Conservation (phyloP, 2,113 vertebrate species). For the Anhinga rufa region DNA sequence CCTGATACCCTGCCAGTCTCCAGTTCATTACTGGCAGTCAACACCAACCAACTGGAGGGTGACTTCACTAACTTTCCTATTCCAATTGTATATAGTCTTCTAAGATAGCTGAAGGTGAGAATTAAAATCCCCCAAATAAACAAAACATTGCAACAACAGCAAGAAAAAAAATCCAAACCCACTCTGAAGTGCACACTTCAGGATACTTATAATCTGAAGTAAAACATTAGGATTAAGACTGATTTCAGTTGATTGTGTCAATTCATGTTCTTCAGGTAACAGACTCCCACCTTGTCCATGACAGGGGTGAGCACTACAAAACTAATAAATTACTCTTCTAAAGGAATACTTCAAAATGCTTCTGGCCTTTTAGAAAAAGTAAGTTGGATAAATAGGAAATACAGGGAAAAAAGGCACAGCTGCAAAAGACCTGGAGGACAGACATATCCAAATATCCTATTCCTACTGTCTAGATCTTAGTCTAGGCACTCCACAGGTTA, state of each 20-base stretch:
- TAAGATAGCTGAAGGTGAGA: background rate
- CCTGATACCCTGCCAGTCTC: background rate
- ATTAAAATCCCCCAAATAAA: background rate
- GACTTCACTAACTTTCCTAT: background rate
- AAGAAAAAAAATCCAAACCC: background rate
- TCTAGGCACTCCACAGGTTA: background rate
- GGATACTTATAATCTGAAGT: background rate
- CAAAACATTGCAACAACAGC: background rate
- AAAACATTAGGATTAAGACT: background rate
- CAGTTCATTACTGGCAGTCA: background rate
- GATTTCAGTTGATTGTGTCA: background rate
- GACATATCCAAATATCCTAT: background rate
- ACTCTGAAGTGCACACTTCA: background rate
- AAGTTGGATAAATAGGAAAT: background rate
- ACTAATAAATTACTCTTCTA: background rate
- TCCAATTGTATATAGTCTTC: background rate
- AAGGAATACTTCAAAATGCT: background rate
- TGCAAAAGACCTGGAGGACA: background rate
- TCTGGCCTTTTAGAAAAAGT: background rate
- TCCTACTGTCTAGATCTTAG: background rate
- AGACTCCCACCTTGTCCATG: background rate
- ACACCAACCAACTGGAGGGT: background rate
- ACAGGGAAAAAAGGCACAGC: background rate
- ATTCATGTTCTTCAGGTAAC: background rate
- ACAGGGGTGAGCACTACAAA: background rate